A percentile compares a stretch with the other conserved stretches of the same genome.
phyloP scores from a whole-genome alignment of 1,140 invertebrate genomes.

The Lepidurus arcticus region DNA sequence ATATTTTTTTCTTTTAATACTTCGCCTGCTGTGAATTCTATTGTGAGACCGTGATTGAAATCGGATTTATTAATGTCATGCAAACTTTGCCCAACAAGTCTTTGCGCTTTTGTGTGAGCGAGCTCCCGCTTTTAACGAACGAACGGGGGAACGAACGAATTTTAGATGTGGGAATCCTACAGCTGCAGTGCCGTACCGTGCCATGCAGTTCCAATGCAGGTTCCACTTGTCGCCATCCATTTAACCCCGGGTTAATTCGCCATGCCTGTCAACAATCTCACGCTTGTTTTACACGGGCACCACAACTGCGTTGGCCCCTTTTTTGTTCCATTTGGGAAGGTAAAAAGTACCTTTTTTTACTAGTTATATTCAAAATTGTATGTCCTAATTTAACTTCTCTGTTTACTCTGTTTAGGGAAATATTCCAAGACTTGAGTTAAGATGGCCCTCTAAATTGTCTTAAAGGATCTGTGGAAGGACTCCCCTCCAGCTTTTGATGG shows the following conservation, averaged over 20 bases:
- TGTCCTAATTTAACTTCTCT: too few species aligned
- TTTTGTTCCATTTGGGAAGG: neutral
- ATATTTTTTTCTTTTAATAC: neutral
- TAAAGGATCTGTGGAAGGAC: neutral
- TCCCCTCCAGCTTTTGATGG: neutral
- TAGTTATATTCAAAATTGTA: too few species aligned
- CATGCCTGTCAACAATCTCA: conserved; percentile 21
- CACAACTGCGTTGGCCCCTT: neutral
- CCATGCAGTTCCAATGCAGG: conserved; percentile 7
- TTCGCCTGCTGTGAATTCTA: neutral
- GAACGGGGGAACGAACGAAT: neutral
- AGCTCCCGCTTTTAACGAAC: neutral
- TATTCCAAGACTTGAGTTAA: neutral
- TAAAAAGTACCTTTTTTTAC: neutral
- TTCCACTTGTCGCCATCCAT: conserved; percentile 18
- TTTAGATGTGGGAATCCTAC: conserved; percentile 10
- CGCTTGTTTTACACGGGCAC: conserved; percentile 13
- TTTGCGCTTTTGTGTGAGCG: neutral
- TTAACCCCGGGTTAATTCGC: conserved; percentile 11
- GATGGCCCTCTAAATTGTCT: neutral
- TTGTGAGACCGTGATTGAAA: neutral
- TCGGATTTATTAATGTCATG: conserved; percentile 16
- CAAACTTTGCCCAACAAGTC: conserved; percentile 2
- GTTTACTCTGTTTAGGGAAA: neutral
- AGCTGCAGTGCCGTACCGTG: conserved; percentile 13